Percentiles rank a stretch among this genome's conserved stretches.
Evolutionary conservation across 2,888 invertebrate genomes (phyloP).

Genomic region (Synergus umbraculus): DNA sequence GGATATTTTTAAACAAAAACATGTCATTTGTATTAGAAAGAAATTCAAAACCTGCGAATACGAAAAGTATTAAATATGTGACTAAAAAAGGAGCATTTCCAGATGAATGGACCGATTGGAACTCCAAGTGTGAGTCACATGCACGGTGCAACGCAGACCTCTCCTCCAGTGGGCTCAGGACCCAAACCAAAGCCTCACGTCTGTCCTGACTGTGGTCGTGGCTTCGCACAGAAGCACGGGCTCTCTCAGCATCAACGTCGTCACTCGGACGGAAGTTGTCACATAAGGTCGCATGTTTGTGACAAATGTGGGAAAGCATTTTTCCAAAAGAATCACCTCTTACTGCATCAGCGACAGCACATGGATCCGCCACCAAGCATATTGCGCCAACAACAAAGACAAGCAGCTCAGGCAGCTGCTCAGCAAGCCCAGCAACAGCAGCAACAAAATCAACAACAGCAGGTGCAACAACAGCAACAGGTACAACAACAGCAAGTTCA

Average conservation of each 20-base stretch:
- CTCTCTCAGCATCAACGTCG: slow-evolving; percentile 88
- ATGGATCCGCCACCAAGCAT: slow-evolving; percentile 82
- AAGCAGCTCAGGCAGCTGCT: slow-evolving; percentile 75
- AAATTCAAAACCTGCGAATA: neutral
- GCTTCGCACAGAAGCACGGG: slow-evolving; percentile 90
- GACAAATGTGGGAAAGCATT: slow-evolving; percentile 90
- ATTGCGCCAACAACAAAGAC: slow-evolving; percentile 75
- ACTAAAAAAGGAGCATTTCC: slow-evolving; percentile 57
- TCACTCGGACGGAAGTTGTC: slow-evolving; percentile 89
- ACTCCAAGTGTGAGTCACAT: slow-evolving; percentile 74
- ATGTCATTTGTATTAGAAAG: too few species aligned
- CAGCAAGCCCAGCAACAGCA: slow-evolving; percentile 73
- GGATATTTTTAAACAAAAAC: too few species aligned
- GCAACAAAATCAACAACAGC: slow-evolving; percentile 66
- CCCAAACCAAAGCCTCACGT: slow-evolving; percentile 86
- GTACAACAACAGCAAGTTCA: slow-evolving; percentile 61
- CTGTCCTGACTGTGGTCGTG: slow-evolving; percentile 89
- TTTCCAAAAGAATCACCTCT: slow-evolving; percentile 91
- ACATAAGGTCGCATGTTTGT: slow-evolving; percentile 88
- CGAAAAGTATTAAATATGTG: neutral
- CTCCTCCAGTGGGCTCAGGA: slow-evolving; percentile 73
- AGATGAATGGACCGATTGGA: slow-evolving; percentile 76
- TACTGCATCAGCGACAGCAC: slow-evolving; percentile 90
- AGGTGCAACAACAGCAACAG: slow-evolving; percentile 54
- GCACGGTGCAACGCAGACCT: slow-evolving; percentile 76